These are phyloP conservation scores for Eretmochelys imbricata DNA, from an alignment of 2,113 vertebrate species.

Conservation along the genomic window DNA sequence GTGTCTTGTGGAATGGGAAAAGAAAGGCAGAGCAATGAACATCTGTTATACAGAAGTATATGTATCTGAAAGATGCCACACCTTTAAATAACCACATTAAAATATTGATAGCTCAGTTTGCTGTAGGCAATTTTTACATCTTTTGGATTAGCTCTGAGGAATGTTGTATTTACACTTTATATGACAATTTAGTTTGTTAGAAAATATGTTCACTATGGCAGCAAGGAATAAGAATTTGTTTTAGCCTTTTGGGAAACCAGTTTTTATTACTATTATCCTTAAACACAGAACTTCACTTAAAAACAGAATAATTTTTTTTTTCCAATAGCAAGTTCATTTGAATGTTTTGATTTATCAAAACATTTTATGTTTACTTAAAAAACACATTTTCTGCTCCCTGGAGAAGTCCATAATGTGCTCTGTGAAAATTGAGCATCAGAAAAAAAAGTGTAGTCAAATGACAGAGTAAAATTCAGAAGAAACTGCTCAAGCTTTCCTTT, in stretches of 20 bases:
- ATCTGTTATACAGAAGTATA: neutral
- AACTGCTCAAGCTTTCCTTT: conserved; percentile 59
- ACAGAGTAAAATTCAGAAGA: conserved; percentile 67
- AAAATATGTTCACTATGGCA: conserved; percentile 18
- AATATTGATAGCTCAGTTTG: neutral
- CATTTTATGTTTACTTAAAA: conserved; percentile 76
- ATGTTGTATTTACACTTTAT: conserved; percentile 33
- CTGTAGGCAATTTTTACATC: conserved; percentile 44
- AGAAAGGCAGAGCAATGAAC: neutral
- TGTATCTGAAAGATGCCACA: neutral
- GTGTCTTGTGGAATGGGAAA: neutral
- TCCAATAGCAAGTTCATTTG: conserved; percentile 66
- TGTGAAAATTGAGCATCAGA: conserved; percentile 68
- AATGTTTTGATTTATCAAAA: conserved; percentile 80
- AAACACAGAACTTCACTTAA: conserved; percentile 57
- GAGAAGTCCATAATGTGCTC: conserved; percentile 76
- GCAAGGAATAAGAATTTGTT: conserved; percentile 51
- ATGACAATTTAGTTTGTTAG: conserved; percentile 53
- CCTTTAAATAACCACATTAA: conserved; percentile 33
- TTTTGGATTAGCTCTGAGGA: conserved; percentile 54
- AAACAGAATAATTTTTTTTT: conserved; percentile 48
- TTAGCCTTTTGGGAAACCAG: conserved; percentile 55
- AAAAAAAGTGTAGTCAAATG: conserved; percentile 68
- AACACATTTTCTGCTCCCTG: conserved; percentile 67
- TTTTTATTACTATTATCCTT: conserved; percentile 63